Conservation (phyloP, 2,888 invertebrate species). For the Netelia virgata region DNA sequence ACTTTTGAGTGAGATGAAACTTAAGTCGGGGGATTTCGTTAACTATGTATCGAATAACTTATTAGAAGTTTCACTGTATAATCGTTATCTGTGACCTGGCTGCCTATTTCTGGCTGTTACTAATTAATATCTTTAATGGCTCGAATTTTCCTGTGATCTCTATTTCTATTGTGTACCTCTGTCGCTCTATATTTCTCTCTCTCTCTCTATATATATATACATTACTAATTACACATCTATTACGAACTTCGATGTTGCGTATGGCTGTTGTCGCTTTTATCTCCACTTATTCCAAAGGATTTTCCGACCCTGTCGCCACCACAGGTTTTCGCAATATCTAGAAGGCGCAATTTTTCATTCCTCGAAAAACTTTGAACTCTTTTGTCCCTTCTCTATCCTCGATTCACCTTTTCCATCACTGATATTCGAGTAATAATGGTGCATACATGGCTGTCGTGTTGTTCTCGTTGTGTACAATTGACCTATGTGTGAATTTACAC, state of each 20-base stretch:
- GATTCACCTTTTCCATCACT: neutral
- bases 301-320: slow-evolving; percentile 14
- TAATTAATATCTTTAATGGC: slow-evolving; percentile 39
- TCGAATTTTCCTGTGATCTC: slow-evolving; percentile 44
- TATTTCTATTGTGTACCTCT: slow-evolving; percentile 41
- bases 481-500: slow-evolving; percentile 17
- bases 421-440: neutral
- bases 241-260: slow-evolving; percentile 58
- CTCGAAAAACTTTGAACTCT: slow-evolving; percentile 13
- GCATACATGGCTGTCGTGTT: slow-evolving; percentile 58
- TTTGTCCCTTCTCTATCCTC: slow-evolving; percentile 8
- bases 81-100: slow-evolving; percentile 36
- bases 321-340: neutral
- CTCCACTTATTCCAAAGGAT: slow-evolving; percentile 34
- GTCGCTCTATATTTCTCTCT: slow-evolving; percentile 50
- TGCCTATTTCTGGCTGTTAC: slow-evolving; percentile 59
- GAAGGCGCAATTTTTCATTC: neutral
- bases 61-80: neutral
- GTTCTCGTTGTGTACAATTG: slow-evolving; percentile 52
- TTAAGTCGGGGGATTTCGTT: too few species aligned
- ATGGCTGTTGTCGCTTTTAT: slow-evolving; percentile 61
- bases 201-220: slow-evolving; percentile 30
- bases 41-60: too few species aligned
- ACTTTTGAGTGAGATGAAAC: too few species aligned
- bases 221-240: neutral